phyloP scores from a whole-genome alignment of 2,113 vertebrate species.

The Otis tarda region DNA sequence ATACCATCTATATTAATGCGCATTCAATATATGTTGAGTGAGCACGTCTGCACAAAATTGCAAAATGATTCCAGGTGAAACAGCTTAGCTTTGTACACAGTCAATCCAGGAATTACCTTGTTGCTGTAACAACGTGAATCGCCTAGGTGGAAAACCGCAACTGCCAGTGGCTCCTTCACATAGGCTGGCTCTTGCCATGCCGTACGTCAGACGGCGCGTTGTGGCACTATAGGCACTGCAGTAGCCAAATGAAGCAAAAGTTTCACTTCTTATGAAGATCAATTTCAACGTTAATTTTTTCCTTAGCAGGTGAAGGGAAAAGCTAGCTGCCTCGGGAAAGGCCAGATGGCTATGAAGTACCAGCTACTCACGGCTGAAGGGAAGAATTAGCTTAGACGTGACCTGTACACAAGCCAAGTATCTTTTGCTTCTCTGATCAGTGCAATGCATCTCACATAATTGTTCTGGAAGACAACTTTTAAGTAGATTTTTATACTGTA shows the following conservation, averaged over 20 bases:
- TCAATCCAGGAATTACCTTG: background rate
- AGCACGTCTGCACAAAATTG: background rate
- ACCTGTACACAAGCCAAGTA: background rate
- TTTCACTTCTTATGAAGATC: background rate
- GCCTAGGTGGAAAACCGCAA: background rate
- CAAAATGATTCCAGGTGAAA: background rate
- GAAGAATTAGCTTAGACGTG: accelerated
- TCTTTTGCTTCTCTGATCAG: background rate
- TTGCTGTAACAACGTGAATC: background rate
- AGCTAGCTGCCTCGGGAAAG: background rate
- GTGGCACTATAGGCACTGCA: background rate
- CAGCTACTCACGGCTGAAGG: accelerated
- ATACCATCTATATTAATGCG: background rate
- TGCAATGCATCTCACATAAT: background rate
- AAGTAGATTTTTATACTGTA: background rate
- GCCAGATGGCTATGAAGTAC: background rate
- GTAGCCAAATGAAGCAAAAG: background rate
- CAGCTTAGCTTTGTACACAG: background rate
- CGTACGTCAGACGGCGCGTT: accelerated
- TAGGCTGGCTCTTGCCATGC: background rate
- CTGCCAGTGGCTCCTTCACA: background rate
- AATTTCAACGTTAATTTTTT: background rate
- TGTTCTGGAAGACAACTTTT: background rate
- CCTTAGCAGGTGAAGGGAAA: background rate
- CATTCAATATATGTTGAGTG: background rate